Percentiles rank a stretch among this genome's conserved stretches.
phyloP scores from a whole-genome alignment of 2,113 vertebrate genomes.

The Cynocephalus volans region DNA sequence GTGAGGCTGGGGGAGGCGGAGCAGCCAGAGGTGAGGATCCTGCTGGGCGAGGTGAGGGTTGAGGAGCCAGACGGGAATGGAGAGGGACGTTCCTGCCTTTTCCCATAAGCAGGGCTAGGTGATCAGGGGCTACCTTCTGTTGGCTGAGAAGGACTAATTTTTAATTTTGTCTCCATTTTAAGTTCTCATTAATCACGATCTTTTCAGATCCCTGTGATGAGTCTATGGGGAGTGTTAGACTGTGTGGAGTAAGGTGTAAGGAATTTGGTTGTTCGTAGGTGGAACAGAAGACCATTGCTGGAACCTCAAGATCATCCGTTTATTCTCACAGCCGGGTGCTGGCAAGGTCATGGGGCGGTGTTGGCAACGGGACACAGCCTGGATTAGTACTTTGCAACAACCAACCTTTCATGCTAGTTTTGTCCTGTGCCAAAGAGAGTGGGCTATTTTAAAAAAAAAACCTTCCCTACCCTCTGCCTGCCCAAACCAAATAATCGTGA shows the following conservation, averaged over 20 bases:
- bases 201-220: neutral
- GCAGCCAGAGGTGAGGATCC: no score
- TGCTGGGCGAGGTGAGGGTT: no score
- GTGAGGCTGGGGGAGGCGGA: neutral
- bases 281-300: neutral
- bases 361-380: neutral
- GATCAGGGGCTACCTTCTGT: neutral
- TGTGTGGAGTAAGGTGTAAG: neutral
- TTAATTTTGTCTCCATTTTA: neutral
- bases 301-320: neutral
- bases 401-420: neutral
- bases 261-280: neutral
- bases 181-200: neutral
- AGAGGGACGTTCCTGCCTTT: neutral
- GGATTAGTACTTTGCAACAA: neutral
- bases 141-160: neutral
- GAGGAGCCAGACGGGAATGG: fast-evolving
- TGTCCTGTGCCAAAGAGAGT: slow-evolving; percentile 29
- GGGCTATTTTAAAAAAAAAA: slow-evolving; percentile 41
- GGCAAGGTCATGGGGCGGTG: neutral
- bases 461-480: neutral
- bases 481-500: slow-evolving; percentile 1
- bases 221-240: no score
- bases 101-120: fast-evolving
- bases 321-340: fast-evolving